A percentile compares a stretch with the other conserved stretches of the same genome.
These are phyloP conservation scores for Hyposoter didymator DNA, from an alignment of 2,888 invertebrate genomes.

Conservation along the genomic window DNA sequence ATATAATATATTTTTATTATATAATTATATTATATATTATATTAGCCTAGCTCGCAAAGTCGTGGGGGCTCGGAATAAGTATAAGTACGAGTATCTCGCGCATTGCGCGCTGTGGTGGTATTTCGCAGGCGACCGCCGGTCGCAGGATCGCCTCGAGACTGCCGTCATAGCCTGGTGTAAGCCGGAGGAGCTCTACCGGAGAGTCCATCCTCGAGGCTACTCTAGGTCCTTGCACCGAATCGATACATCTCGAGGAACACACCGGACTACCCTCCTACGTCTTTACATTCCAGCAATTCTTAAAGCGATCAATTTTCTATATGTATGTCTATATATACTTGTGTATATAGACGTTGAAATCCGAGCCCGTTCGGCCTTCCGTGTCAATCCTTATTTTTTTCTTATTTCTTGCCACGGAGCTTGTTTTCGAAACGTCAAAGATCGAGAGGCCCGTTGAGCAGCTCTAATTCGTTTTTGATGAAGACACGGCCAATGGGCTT, in stretches of 20 bases:
- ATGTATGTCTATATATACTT: neutral
- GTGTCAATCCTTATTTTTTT: neutral
- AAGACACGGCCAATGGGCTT: neutral
- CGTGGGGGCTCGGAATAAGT: slow-evolving; percentile 24
- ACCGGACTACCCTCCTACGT: slow-evolving; percentile 11
- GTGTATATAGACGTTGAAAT: neutral
- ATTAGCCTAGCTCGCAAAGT: slow-evolving; percentile 34
- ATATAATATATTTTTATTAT: too few species aligned
- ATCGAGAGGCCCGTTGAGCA: neutral
- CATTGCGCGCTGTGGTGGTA: slow-evolving; percentile 35
- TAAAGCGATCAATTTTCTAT: slow-evolving; percentile 15
- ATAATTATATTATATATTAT: too few species aligned
- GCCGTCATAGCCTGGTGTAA: slow-evolving; percentile 11
- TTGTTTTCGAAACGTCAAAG: neutral
- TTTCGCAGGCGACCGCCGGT: slow-evolving; percentile 48
- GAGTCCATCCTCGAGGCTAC: slow-evolving; percentile 58
- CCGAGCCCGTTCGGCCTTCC: slow-evolving; percentile 4
- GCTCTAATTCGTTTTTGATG: neutral
- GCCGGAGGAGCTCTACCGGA: slow-evolving; percentile 46
- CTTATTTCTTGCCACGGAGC: neutral
- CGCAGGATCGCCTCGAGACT: slow-evolving; percentile 46
- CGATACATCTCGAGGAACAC: slow-evolving; percentile 35
- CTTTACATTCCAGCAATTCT: neutral
- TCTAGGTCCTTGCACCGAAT: slow-evolving; percentile 67
- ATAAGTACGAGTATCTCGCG: slow-evolving; percentile 27